Evolutionary conservation across 2,797 vertebrate species (phyloP), one percentile per base, ranked within the genome.

Genomic region (Premnoplex brunnescens): DNA sequence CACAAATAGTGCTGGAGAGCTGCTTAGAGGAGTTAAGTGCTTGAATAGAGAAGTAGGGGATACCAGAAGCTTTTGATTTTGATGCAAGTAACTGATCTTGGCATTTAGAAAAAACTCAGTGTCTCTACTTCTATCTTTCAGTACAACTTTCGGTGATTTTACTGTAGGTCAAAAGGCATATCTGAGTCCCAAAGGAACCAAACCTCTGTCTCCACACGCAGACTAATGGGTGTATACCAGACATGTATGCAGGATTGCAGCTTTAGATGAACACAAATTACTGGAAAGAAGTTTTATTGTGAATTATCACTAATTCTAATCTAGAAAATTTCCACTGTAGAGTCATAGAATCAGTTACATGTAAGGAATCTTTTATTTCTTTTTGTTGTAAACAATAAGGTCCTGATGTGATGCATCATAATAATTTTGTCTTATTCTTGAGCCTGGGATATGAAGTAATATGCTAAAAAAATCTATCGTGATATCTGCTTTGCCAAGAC

Each of bases 41-140:
- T 82, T 56, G 32, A 92, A 46, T 11, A 58, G 52, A 81, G 69
- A 59, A 21, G 12, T 6, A 19, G 39, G 43, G 36, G 32, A 67
- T 85, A 34, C 52, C 23, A 59, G 56, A 79, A 86, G 74, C 59
- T 93, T 91, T 87, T 63, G 39, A 18, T 63, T 88, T 84, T 78
- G 43, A 51, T 69, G 21, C 32, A 74, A 54, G 12, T 67, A 78
- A 49, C 39, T 69, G 80, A 84, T 58, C 51, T 90, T 82, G 83
- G 48, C 55, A 43, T 93, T 90, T 63, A 69, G 43, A 79, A 92
- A 79, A 22, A 91, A 15, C 8, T 56, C 6, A 0, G 9, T 37
- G n/a, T 67, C 12, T 62, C n/a, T 48, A 52, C 48, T 67, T 67
- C 58, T 8, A 19, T 81, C 32, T 80, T 78, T 75, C 49, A 74